Evolutionary conservation across 2,888 invertebrate genomes (phyloP).

Genomic region (Pheosia gnoma): DNA sequence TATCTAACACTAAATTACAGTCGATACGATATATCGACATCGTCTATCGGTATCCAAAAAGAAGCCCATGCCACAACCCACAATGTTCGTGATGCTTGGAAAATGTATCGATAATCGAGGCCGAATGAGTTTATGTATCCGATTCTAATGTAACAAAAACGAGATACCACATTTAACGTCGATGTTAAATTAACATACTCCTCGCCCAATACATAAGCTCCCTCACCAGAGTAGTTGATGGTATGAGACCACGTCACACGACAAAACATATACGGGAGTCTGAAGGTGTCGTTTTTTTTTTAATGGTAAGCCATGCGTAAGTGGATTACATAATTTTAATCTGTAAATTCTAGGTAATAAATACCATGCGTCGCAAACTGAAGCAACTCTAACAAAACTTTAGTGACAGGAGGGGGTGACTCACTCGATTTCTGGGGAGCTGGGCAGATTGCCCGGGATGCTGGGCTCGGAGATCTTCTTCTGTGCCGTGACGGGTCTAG

Average conservation of each 20-base stretch:
- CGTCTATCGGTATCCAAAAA: conserved; percentile 1
- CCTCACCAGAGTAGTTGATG: conserved; percentile 61
- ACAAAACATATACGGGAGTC: conserved; percentile 32
- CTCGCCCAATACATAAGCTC: conserved; percentile 53
- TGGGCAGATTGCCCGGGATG: conserved; percentile 85
- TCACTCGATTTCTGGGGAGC: conserved; percentile 89
- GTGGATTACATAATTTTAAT: conserved; percentile 29
- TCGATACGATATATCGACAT: neutral
- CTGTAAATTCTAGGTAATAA: conserved; percentile 27
- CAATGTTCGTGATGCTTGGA: conserved; percentile 14
- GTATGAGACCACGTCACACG: conserved; percentile 56
- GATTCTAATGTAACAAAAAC: conserved; percentile 51
- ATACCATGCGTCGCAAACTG: conserved; percentile 46
- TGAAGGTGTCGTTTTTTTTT: conserved; percentile 12
- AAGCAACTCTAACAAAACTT: conserved; percentile 22
- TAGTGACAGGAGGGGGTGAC: conserved; percentile 44
- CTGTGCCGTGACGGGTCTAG: conserved; percentile 65
- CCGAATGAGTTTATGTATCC: conserved; percentile 53
- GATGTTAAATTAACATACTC: conserved; percentile 30
- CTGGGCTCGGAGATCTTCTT: conserved; percentile 82
- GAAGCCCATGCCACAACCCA: conserved; percentile 21
- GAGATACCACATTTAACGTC: conserved; percentile 41
- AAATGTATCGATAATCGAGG: conserved; percentile 33
- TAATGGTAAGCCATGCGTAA: conserved; percentile 22
- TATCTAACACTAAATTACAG: neutral